Base-by-base conservation (phyloP, 2,797 vertebrate genomes). In the Phoxinus dragarum region DNA sequence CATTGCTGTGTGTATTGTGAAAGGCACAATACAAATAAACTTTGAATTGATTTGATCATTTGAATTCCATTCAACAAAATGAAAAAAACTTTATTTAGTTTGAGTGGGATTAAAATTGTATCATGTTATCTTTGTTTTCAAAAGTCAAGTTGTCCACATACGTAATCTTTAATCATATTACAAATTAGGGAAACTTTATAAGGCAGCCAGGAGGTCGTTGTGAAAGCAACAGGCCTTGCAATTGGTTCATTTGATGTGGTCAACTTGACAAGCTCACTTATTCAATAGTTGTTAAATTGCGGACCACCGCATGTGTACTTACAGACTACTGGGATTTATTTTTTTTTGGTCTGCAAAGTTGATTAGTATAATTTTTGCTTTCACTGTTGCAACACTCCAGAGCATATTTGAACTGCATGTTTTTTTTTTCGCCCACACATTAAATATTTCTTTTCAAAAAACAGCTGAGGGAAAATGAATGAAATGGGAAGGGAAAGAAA, bases 401-500 rank as follows among this genome's bases (percentile, higher is more conserved):
- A 79, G 38, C n/a, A 52, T 27, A 59, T 72, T 59, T 59, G n/a
- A 83, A 78, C 56, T 21, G 38, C 44, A 42, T 31, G 10, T 52
- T 54, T 47, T 31, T 67, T 67, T 66, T 61, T 49, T 14, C 34
- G 3, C 38, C 38, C 40, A 47, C 75, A 69, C 49, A 54, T 69
- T 36, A 38, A n/a, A 47, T 34, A 47, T 52, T 80, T 85, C 68
- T 80, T 80, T 73, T 85, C 16, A 84, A 68, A 84, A 84, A 64
- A 4, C 36, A 72, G 69, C 81, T 49, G 42, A 61, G 66, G 27
- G 74, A 78, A 69, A 84, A 78, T 72, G 27, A 61, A 84, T 84
- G 83, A 84, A 84, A 84, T 79, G 27, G 73, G 27, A 79, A 68
- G 47, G 19, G 66, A 79, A 84, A 36, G 67, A 79, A 64, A 84